Percentiles rank a stretch among this genome's conserved stretches.
phyloP scores from a whole-genome alignment of 2,888 invertebrate species.

The Oscheius myriophilus region DNA sequence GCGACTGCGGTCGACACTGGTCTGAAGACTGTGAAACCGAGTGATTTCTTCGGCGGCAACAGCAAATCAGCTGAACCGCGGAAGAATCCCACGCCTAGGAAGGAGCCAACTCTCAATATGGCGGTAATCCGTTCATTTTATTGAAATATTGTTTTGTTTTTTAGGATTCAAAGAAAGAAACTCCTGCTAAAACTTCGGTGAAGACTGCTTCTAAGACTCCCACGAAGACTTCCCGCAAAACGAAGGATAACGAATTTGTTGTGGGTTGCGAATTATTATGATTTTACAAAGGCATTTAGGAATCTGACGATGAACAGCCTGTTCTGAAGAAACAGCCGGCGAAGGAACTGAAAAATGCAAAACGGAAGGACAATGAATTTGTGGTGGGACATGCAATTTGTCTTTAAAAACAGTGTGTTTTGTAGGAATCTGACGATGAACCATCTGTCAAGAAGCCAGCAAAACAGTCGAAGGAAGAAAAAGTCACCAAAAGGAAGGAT shows the following conservation, averaged over 20 bases:
- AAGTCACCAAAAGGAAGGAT: neutral
- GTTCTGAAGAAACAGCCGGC: neutral
- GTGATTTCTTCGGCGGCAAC: slow-evolving; percentile 15
- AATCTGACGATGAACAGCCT: slow-evolving; percentile 6
- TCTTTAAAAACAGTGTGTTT: neutral
- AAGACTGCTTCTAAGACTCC: slow-evolving; percentile 7
- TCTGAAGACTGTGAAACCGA: neutral
- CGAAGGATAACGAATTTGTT: slow-evolving; percentile 4
- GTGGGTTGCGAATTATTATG: neutral
- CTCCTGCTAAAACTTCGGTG: neutral
- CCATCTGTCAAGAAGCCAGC: neutral
- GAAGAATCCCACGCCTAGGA: neutral
- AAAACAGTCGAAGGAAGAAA: neutral
- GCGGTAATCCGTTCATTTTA: neutral
- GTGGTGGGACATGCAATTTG: neutral
- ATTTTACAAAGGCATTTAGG: neutral
- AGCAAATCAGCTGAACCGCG: neutral
- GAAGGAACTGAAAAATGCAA: neutral
- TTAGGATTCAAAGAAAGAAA: slow-evolving; percentile 1
- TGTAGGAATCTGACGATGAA: neutral
- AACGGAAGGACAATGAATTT: neutral
- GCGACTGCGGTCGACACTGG: neutral
- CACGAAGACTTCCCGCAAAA: slow-evolving; percentile 5
- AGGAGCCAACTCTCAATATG: neutral
- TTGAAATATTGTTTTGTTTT: neutral